Percentiles rank a stretch among this genome's conserved stretches.
Evolutionary conservation across 2,888 invertebrate species (phyloP).

Genomic region (Drosophila rubida): DNA sequence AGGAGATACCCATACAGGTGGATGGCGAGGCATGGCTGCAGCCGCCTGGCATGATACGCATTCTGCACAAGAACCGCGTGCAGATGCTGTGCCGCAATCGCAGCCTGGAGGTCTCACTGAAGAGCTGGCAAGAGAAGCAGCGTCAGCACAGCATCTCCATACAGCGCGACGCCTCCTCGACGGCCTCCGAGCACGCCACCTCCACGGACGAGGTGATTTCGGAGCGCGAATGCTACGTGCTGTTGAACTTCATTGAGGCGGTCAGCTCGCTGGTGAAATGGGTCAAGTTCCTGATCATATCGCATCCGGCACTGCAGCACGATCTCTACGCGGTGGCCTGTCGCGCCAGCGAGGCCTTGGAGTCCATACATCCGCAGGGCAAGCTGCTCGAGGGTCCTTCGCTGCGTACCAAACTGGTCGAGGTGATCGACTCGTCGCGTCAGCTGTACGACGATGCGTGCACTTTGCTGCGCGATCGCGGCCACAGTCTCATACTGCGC

Average conservation of each 20-base stretch:
- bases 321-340: constrained; percentile 91
- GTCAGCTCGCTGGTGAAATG: constrained; percentile 94
- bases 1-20: constrained; percentile 97
- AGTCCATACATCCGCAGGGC: constrained; percentile 92
- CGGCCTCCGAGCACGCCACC: constrained; percentile 81
- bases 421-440: constrained; percentile 83
- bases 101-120: constrained; percentile 94
- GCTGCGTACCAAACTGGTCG: constrained; percentile 90
- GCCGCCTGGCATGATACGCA: constrained; percentile 97
- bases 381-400: constrained; percentile 91
- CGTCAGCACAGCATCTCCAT: constrained; percentile 86
- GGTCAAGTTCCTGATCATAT: constrained; percentile 89
- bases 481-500: constrained; percentile 87
- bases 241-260: constrained; percentile 93
- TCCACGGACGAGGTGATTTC: constrained; percentile 85
- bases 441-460: constrained; percentile 91
- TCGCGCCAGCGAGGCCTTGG: constrained; percentile 89
- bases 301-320: constrained; percentile 89
- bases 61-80: constrained; percentile 98
- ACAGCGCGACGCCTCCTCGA: constrained; percentile 85
- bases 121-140: constrained; percentile 94
- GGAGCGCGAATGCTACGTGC: constrained; percentile 85
- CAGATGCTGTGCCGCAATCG: constrained; percentile 98
- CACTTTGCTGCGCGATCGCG: constrained; percentile 89
- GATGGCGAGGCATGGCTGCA: constrained; percentile 99